phyloP scores from a whole-genome alignment of 2,888 invertebrate species.

The Catocala fraxini region DNA sequence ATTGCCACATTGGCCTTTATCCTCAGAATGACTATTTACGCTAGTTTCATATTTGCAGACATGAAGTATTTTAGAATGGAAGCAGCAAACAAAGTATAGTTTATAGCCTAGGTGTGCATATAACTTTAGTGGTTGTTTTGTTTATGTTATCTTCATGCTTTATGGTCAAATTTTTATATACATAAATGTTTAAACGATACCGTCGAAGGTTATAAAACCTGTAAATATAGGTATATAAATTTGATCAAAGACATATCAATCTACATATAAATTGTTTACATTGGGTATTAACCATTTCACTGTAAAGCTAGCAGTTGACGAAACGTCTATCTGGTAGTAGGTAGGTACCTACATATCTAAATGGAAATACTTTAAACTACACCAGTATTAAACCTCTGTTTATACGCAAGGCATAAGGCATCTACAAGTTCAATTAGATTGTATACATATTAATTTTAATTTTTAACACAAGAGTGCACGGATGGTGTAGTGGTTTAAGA shows the following conservation, averaged over 20 bases:
- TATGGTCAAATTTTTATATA: constrained; percentile 19
- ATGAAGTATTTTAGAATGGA: background rate
- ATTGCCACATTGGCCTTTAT: background rate
- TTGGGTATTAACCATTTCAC: constrained; percentile 14
- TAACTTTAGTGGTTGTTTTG: constrained; percentile 7
- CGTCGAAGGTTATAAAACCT: background rate
- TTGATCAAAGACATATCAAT: constrained; percentile 6
- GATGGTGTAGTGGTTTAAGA: too few relatives aligned
- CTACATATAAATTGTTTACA: constrained; percentile 7
- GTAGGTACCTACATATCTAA: too few relatives aligned
- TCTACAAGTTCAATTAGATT: too few relatives aligned
- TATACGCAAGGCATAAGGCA: too few relatives aligned
- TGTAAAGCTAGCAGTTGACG: background rate
- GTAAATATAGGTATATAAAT: constrained; percentile 3
- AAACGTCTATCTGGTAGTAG: too few relatives aligned
- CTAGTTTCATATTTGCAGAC: background rate
- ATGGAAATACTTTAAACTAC: too few relatives aligned
- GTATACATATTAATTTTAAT: too few relatives aligned
- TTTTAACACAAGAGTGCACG: too few relatives aligned
- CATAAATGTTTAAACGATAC: constrained; percentile 9
- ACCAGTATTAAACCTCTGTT: too few relatives aligned
- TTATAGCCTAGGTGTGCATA: constrained; percentile 15
- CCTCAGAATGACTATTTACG: background rate
- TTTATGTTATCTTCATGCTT: constrained; percentile 17
- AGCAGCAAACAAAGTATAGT: constrained; percentile 12